These are phyloP conservation scores for Himantopus leucocephalus DNA, from an alignment of 2,113 vertebrate species.

Conservation along the genomic window DNA sequence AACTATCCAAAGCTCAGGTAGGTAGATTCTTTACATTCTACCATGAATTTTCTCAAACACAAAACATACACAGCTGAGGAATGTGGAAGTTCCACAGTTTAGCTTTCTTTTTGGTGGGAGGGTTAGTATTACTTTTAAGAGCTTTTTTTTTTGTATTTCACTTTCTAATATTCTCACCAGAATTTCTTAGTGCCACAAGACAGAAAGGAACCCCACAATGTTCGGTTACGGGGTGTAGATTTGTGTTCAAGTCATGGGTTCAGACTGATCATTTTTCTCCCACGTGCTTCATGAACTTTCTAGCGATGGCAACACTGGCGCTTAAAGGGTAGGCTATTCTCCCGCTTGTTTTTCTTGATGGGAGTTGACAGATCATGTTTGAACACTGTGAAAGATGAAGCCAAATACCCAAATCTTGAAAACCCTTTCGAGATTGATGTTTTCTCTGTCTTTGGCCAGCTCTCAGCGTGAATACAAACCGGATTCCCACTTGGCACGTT, in stretches of 20 bases:
- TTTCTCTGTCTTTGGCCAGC: conserved; percentile 22
- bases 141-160: background rate
- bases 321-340: background rate
- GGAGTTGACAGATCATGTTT: background rate
- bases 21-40: background rate
- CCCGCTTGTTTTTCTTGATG: background rate
- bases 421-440: background rate
- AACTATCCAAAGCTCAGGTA: background rate
- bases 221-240: background rate
- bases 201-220: background rate
- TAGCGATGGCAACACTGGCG: background rate
- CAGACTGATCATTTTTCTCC: background rate
- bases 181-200: background rate
- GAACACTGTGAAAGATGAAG: background rate
- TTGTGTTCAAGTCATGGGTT: background rate
- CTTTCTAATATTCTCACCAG: background rate
- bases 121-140: background rate
- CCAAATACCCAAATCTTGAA: background rate
- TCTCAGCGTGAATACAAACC: background rate
- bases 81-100: background rate
- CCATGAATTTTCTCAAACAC: background rate
- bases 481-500: background rate
- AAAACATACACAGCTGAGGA: background rate
- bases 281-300: background rate
- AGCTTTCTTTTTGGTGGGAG: background rate